Conservation (phyloP, 2,888 invertebrate genomes). For the Cryptops parisi region DNA sequence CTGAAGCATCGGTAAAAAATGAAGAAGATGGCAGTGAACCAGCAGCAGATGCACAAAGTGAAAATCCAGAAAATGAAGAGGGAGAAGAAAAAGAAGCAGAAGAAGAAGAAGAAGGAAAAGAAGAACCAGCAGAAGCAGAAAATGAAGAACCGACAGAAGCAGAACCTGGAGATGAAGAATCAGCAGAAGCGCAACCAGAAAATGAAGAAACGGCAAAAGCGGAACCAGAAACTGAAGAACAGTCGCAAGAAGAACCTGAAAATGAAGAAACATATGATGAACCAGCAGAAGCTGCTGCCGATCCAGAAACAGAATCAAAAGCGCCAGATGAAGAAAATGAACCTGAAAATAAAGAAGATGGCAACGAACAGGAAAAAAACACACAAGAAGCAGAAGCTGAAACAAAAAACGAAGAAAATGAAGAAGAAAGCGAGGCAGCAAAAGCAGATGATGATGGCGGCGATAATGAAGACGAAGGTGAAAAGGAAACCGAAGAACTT, state of each 20-base stretch:
- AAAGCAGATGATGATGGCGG: neutral
- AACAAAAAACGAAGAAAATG: neutral
- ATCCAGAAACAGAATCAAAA: neutral
- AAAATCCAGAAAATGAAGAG: neutral
- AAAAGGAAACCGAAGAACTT: neutral
- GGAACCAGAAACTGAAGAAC: neutral
- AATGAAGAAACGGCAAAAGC: conserved; percentile 1
- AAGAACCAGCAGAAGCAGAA: conserved; percentile 8
- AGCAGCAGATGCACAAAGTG: neutral
- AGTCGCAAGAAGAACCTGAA: neutral
- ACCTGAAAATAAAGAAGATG: conserved; percentile 1
- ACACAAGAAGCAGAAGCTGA: neutral
- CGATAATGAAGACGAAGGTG: neutral
- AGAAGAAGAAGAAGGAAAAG: conserved; percentile 18
- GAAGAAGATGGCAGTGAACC: neutral
- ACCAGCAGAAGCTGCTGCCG: neutral
- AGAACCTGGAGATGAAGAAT: neutral
- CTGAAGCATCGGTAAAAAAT: neutral
- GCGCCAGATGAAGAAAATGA: neutral
- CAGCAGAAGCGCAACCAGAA: neutral
- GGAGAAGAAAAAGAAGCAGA: neutral
- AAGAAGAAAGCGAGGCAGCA: neutral
- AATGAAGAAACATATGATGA: neutral
- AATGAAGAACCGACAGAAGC: neutral
- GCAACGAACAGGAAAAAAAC: neutral